These are phyloP conservation scores for Lateolabrax maculatus DNA, from an alignment of 2,797 vertebrate genomes.

Conservation along the genomic window DNA sequence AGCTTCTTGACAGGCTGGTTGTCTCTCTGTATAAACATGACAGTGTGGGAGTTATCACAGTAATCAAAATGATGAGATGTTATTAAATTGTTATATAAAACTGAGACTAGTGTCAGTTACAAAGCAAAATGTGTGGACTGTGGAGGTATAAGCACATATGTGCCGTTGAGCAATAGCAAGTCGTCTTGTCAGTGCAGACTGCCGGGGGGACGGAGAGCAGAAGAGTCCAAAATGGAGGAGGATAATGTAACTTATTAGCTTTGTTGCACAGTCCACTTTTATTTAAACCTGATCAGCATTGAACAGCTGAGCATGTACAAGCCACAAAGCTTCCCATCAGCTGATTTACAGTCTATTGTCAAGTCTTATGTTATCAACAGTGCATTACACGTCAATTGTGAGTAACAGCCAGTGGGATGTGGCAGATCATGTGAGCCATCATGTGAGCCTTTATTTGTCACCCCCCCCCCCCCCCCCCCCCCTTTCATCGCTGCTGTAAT, in stretches of 20 bases:
- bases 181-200: not conserved
- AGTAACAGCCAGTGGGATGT: conserved; percentile 67
- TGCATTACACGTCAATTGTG: conserved; percentile 53
- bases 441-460: conserved; percentile 67
- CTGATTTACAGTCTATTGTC: conserved; percentile 55
- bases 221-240: not conserved
- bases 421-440: conserved; percentile 68
- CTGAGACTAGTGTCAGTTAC: conserved; percentile 29
- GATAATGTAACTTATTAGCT: not conserved
- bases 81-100: conserved; percentile 56
- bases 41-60: conserved; percentile 77
- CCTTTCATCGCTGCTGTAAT: conserved; percentile 66
- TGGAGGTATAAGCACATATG: conserved; percentile 8
- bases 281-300: not conserved
- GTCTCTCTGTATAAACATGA: conserved; percentile 91
- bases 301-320: conserved; percentile 3
- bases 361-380: conserved; percentile 60
- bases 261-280: not conserved
- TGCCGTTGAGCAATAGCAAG: not conserved
- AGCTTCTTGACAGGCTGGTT: conserved; percentile 92
- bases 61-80: conserved; percentile 49
- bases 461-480: conserved; percentile 32
- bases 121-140: conserved; percentile 10
- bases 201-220: not conserved
- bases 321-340: conserved; percentile 18